A percentile compares a stretch with the other conserved stretches of the same genome.
Evolutionary conservation across 2,113 vertebrate species (phyloP).

Genomic region (Prolemur simus): DNA sequence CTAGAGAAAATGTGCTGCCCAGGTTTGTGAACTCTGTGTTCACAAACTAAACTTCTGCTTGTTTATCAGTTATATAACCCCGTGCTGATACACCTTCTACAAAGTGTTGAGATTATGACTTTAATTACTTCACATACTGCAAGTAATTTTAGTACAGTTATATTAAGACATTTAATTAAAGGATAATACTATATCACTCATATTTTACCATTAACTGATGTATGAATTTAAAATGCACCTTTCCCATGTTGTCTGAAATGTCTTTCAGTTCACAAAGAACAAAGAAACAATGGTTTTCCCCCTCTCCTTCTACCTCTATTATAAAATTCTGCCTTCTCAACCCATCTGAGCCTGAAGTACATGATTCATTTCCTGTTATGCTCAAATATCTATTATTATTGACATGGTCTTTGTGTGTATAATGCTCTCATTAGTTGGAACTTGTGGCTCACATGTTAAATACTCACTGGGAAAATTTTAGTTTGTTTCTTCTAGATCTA

Average conservation of each 20-base stretch:
- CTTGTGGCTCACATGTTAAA: neutral
- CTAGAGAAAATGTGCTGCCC: neutral
- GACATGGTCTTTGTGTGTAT: neutral
- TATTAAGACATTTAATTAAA: constrained; percentile 52
- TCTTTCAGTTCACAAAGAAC: neutral
- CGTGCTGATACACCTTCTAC: neutral
- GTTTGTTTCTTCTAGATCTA: neutral
- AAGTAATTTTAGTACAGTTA: constrained; percentile 16
- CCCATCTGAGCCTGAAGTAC: neutral
- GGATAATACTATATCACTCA: neutral
- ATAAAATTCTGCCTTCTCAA: neutral
- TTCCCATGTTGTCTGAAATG: neutral
- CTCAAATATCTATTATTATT: neutral
- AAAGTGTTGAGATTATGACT: neutral
- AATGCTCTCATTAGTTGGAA: neutral
- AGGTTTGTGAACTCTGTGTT: neutral
- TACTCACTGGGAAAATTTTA: neutral
- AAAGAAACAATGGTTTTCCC: neutral
- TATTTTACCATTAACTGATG: neutral
- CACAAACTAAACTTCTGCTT: neutral
- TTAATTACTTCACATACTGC: constrained; percentile 8
- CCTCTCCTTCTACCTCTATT: neutral
- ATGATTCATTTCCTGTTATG: neutral
- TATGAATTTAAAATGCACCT: neutral
- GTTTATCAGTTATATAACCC: neutral